These are phyloP conservation scores for Eriosoma lanigerum DNA, from an alignment of 1,140 invertebrate species.

Conservation along the genomic window DNA sequence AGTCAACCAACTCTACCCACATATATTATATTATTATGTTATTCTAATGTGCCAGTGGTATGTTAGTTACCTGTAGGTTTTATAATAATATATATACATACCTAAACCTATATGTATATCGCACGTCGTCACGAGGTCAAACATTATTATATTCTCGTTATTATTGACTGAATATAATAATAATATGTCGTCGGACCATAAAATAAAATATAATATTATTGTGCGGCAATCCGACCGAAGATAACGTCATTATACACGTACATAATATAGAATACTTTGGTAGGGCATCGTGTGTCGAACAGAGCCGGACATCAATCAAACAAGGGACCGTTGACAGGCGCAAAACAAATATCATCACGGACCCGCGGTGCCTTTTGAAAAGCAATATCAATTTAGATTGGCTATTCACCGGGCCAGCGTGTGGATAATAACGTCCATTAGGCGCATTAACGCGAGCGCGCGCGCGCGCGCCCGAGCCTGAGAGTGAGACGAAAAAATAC, in stretches of 20 bases:
- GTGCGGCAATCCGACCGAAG: conserved; percentile 22
- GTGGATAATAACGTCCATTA: conserved; percentile 42
- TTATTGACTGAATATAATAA: not conserved
- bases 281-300: too few species aligned
- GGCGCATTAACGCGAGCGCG: conserved; percentile 18
- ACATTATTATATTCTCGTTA: not conserved
- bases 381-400: conserved; percentile 44
- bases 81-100: too few species aligned
- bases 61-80: too few species aligned
- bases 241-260: conserved; percentile 35
- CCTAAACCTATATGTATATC: too few species aligned
- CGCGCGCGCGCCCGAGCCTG: not conserved
- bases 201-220: not conserved
- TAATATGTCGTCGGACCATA: too few species aligned
- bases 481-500: not conserved
- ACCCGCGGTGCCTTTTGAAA: conserved; percentile 36
- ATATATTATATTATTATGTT: too few species aligned
- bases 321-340: conserved; percentile 40
- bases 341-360: conserved; percentile 50
- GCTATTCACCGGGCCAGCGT: conserved; percentile 20
- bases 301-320: conserved; percentile 47
- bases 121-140: not conserved
- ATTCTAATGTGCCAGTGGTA: too few species aligned
- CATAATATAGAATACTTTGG: not conserved
- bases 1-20: too few species aligned